A percentile compares a stretch with the other conserved stretches of the same genome.
Conservation (phyloP, 2,113 vertebrate genomes). For the Microtus richardsoni region DNA sequence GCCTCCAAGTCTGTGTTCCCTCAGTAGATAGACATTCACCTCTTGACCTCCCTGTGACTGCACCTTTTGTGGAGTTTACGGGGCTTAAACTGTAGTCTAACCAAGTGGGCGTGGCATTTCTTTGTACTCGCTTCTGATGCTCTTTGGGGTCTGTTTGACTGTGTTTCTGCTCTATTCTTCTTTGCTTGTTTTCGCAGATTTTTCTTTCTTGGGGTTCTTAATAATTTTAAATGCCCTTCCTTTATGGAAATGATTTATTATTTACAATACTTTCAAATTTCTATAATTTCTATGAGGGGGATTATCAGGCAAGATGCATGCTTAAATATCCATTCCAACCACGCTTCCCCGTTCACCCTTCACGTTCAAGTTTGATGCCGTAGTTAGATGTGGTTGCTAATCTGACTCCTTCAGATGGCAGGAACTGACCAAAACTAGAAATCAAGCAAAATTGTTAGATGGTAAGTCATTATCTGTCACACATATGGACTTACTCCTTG, state of each 20-base stretch:
- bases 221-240: neutral
- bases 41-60: neutral
- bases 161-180: neutral
- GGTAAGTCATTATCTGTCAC: neutral
- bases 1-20: neutral
- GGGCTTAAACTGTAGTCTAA: neutral
- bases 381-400: neutral
- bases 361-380: neutral
- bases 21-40: neutral
- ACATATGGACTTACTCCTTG: neutral
- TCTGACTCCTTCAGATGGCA: neutral
- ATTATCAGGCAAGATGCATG: neutral
- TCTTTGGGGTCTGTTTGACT: neutral
- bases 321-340: neutral
- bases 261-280: neutral
- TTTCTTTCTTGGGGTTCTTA: constrained; percentile 27
- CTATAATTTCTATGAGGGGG: neutral
- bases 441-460: neutral
- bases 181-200: neutral
- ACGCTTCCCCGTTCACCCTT: neutral
- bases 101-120: neutral
- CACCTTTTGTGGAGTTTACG: neutral
- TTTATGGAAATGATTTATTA: neutral
- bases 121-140: neutral
- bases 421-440: neutral